These are phyloP conservation scores for Linepithema humile DNA, from an alignment of 1,140 invertebrate genomes.

Conservation along the genomic window DNA sequence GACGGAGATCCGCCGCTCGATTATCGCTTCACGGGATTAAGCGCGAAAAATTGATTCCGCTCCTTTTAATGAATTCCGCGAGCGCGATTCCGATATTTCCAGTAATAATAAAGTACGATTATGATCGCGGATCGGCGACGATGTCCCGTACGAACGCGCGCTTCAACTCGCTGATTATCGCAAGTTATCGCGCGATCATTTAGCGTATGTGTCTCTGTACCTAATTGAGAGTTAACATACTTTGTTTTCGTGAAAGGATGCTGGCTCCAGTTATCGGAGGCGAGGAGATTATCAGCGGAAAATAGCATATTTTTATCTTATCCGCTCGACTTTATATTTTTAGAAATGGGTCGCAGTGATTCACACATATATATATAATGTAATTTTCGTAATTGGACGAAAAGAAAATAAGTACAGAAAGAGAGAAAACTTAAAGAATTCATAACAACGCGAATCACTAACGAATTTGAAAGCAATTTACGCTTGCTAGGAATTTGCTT, in stretches of 20 bases:
- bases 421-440: not conserved
- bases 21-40: conserved; percentile 10
- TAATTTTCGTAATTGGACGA: not conserved
- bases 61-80: conserved; percentile 20
- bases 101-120: conserved; percentile 52
- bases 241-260: not conserved
- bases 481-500: not conserved
- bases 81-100: not conserved
- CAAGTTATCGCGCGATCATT: conserved; percentile 38
- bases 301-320: not conserved
- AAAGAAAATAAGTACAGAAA: conserved; percentile 9
- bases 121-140: conserved; percentile 15
- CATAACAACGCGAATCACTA: not conserved
- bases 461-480: not conserved
- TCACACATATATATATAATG: too few species aligned
- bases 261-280: conserved; percentile 1
- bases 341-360: conserved; percentile 7
- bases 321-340: not conserved
- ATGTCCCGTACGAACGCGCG: conserved; percentile 1
- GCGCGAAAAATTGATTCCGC: conserved; percentile 30
- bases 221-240: conserved; percentile 42
- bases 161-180: conserved; percentile 45
- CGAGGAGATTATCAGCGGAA: not conserved
- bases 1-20: not conserved
- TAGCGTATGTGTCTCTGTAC: conserved; percentile 29